Percentiles rank a stretch among this genome's conserved stretches.
Conservation (phyloP, 2,888 invertebrate species). For the Drosophila nigritarsus region DNA sequence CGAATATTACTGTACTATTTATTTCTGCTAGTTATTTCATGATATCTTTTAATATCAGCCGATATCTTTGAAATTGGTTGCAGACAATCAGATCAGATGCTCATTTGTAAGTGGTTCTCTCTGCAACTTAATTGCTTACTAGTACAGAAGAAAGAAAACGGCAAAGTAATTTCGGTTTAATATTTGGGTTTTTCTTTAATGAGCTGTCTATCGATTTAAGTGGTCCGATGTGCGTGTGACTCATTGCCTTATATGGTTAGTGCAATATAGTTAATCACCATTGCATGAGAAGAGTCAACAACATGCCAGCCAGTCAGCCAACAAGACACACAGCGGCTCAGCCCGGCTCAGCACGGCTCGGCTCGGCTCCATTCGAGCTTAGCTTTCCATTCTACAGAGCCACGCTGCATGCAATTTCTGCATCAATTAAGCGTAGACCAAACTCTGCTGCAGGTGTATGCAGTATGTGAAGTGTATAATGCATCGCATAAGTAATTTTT, state of each 20-base stretch:
- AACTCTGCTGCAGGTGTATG: slow-evolving; percentile 35
- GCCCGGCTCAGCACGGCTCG: background rate
- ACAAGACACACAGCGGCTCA: slow-evolving; percentile 15
- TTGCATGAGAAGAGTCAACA: slow-evolving; percentile 72
- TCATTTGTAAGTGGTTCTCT: background rate
- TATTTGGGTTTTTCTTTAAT: slow-evolving; percentile 29
- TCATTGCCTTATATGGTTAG: slow-evolving; percentile 51
- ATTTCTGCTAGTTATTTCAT: background rate
- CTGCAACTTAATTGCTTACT: slow-evolving; percentile 22
- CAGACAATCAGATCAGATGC: background rate
- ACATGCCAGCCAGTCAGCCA: slow-evolving; percentile 54
- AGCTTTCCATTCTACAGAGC: slow-evolving; percentile 64
- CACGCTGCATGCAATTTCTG: slow-evolving; percentile 72
- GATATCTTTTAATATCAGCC: background rate
- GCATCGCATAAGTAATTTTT: slow-evolving; percentile 73
- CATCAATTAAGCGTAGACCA: slow-evolving; percentile 76
- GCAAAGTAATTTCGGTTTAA: slow-evolving; percentile 33
- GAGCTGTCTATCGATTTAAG: slow-evolving; percentile 54
- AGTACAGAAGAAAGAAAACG: slow-evolving; percentile 41
- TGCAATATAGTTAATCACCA: slow-evolving; percentile 71
- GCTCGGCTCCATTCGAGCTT: slow-evolving; percentile 46
- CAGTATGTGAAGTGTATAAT: slow-evolving; percentile 17
- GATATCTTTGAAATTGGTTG: background rate
- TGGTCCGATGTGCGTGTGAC: slow-evolving; percentile 57
- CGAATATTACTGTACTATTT: background rate